Evolutionary conservation across 2,797 vertebrate genomes (phyloP), one percentile per base, ranked within the genome.

Genomic region (Apogon hyalosoma): DNA sequence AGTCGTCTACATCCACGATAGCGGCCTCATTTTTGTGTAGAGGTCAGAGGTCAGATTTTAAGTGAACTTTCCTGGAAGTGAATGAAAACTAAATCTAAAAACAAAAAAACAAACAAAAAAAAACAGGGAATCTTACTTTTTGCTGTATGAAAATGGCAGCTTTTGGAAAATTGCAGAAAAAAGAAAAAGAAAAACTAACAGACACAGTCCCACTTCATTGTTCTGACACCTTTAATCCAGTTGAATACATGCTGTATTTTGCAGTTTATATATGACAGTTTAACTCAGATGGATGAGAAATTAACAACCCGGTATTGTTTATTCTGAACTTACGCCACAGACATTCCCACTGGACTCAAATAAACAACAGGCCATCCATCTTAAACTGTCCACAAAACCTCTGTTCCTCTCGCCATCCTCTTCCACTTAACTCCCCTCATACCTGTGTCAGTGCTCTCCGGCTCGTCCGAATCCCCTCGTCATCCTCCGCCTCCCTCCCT

Each of bases 331-430:
- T 13, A 4, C 54, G 40, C 62, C 55, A 52, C 70, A 80, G 68
- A 66, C 75, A 55, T 71, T 80, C 65, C 53, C 66, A 49, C 65
- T 53, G 63, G 52, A 46, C 61, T 70, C 12, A 47, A 73, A 76
- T 61, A 85, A 67, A 75, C 60, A 64, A 40, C 19, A 53, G 57
- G 40, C 18, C 40, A 58, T 78, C 53, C 31, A 64, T 81, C 53
- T 68, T 45, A 55, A 59, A 66, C 39, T 53, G 36, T 40, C 14
- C n/a, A 8, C 0, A 6, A 60, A 69, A 41, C 12, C 31, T 53
- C 47, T 24, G 28, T 38, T 45, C 74, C 3, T 6, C 45, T 77
- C 56, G 31, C 48, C 33, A 15, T 36, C 53, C 62, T 50, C 38
- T 31, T 48, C 31, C 19, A 14, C 53, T 57, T 12, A 68, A 60